Conservation (phyloP, 2,113 vertebrate species). For the Lucifuga dentata region DNA sequence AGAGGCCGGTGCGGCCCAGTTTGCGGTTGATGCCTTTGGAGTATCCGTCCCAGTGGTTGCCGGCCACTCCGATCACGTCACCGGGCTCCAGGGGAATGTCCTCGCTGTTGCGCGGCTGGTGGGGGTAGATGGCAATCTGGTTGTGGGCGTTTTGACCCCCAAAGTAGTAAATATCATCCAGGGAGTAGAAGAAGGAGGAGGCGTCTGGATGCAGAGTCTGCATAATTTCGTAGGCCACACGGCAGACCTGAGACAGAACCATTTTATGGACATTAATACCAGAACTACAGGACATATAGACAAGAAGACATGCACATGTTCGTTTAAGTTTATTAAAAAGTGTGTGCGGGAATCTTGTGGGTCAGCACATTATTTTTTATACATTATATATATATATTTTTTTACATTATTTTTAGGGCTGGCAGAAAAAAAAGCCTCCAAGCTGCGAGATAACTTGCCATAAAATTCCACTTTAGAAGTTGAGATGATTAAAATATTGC, state of each 20-base stretch:
- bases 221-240: slow-evolving; percentile 99
- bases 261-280: too few species aligned
- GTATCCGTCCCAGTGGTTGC: slow-evolving; percentile 99
- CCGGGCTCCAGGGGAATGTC: slow-evolving; percentile 97
- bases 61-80: slow-evolving; percentile 95
- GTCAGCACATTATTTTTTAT: slow-evolving; percentile 38
- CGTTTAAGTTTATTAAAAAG: slow-evolving; percentile 48
- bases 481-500: slow-evolving; percentile 28
- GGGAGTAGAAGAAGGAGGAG: slow-evolving; percentile 94
- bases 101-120: slow-evolving; percentile 90
- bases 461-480: slow-evolving; percentile 12
- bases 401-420: slow-evolving; percentile 22
- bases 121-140: slow-evolving; percentile 95
- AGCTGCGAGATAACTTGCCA: not conserved
- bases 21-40: slow-evolving; percentile 99
- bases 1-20: slow-evolving; percentile 95
- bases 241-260: slow-evolving; percentile 88
- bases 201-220: slow-evolving; percentile 97
- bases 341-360: slow-evolving; percentile 43
- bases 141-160: slow-evolving; percentile 99
- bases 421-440: slow-evolving; percentile 33
- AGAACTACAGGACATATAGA: not conserved
- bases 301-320: slow-evolving; percentile 23
- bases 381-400: too few species aligned
- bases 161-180: slow-evolving; percentile 99